phyloP scores from a whole-genome alignment of 2,113 vertebrate genomes.

The Calonectris borealis region DNA sequence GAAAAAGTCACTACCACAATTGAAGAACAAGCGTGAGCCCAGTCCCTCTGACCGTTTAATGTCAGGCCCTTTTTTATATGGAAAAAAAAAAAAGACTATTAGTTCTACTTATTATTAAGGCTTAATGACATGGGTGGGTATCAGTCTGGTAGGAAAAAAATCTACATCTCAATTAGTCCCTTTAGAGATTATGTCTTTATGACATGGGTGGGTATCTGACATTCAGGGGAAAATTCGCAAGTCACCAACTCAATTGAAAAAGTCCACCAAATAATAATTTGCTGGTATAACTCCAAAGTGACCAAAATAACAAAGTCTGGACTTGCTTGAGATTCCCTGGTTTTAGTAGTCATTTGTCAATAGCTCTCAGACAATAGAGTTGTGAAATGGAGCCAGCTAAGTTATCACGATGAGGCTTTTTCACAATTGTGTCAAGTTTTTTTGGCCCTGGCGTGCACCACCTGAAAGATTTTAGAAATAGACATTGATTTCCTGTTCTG shows the following conservation, averaged over 20 bases:
- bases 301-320: background rate
- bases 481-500: background rate
- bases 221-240: background rate
- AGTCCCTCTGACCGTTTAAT: background rate
- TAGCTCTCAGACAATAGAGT: background rate
- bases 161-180: background rate
- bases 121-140: background rate
- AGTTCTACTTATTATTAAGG: background rate
- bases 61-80: background rate
- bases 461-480: conserved; percentile 9
- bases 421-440: background rate
- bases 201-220: background rate
- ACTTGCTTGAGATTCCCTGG: background rate
- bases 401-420: background rate
- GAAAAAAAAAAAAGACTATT: background rate
- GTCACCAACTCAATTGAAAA: background rate
- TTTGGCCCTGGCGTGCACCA: background rate
- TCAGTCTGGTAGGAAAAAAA: background rate
- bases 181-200: background rate
- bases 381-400: background rate
- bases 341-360: background rate
- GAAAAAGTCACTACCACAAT: background rate
- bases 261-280: background rate
- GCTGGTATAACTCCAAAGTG: background rate
- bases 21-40: background rate